phyloP scores from a whole-genome alignment of 2,888 invertebrate species.

The Perizoma affinitatum region DNA sequence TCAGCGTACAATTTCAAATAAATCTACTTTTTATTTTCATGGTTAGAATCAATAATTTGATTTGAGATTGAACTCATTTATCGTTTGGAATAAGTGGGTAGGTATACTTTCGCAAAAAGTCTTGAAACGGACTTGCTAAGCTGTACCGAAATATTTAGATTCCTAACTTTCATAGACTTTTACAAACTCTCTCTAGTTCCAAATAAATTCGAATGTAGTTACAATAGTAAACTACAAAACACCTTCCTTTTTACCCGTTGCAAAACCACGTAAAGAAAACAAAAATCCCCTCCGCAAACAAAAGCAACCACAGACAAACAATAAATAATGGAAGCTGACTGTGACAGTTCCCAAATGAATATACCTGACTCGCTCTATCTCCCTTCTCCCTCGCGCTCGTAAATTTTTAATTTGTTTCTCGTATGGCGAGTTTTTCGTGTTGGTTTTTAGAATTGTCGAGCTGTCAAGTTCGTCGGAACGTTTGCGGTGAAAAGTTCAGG shows the following conservation, averaged over 20 bases:
- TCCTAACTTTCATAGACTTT: background rate
- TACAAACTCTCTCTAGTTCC: background rate
- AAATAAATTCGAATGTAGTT: background rate
- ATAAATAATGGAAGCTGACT: slow-evolving; percentile 72
- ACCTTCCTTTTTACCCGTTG: slow-evolving; percentile 18
- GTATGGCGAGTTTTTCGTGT: slow-evolving; percentile 15
- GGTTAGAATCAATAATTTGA: too few relatives aligned
- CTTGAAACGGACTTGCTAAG: too few relatives aligned
- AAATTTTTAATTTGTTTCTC: slow-evolving; percentile 23
- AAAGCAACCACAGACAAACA: slow-evolving; percentile 39
- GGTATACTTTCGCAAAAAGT: too few relatives aligned
- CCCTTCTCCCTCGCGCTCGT: slow-evolving; percentile 42
- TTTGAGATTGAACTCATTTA: too few relatives aligned
- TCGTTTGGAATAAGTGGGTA: too few relatives aligned
- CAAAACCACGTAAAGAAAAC: slow-evolving; percentile 29
- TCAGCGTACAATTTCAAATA: too few relatives aligned
- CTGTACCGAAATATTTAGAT: too few relatives aligned
- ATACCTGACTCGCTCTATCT: slow-evolving; percentile 47
- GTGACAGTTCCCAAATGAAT: slow-evolving; percentile 76
- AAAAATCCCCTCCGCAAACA: slow-evolving; percentile 29
- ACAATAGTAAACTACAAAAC: too few relatives aligned
- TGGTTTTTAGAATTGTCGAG: slow-evolving; percentile 8
- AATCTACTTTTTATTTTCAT: too few relatives aligned
- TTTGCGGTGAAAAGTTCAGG: slow-evolving; percentile 2
- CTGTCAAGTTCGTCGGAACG: background rate